These are phyloP conservation scores for Arnoldichthys spilopterus DNA, from an alignment of 2,797 vertebrate species.

Conservation along the genomic window DNA sequence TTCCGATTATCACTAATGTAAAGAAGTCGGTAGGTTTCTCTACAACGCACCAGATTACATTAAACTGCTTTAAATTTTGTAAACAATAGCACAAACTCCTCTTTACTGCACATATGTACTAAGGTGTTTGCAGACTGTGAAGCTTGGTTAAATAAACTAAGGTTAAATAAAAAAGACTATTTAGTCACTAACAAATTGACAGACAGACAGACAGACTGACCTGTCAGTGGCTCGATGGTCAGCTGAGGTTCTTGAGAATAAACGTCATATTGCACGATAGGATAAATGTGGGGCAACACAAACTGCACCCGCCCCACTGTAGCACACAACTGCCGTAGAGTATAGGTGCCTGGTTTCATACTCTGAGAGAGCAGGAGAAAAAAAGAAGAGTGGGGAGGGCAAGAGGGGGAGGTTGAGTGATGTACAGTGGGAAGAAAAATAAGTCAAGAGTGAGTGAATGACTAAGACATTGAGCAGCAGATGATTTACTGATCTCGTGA, in stretches of 20 bases:
- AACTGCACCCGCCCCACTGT: constrained; percentile 89
- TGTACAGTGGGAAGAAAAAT: neutral
- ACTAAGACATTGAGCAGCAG: neutral
- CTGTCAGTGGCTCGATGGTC: constrained; percentile 89
- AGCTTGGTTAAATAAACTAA: too few species aligned
- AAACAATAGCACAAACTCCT: too few species aligned
- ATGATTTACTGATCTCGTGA: neutral
- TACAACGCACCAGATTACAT: too few species aligned
- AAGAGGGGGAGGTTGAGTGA: neutral
- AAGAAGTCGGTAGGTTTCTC: too few species aligned
- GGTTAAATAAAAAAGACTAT: too few species aligned
- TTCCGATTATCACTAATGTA: too few species aligned
- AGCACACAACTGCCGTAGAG: constrained; percentile 88
- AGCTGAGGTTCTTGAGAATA: constrained; percentile 98
- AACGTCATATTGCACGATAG: constrained; percentile 91
- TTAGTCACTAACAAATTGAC: neutral
- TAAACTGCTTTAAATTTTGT: too few species aligned
- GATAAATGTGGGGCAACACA: constrained; percentile 91
- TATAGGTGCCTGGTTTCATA: constrained; percentile 89
- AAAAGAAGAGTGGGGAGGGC: neutral
- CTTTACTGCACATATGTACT: too few species aligned
- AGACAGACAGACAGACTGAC: constrained; percentile 67
- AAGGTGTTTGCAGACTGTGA: neutral
- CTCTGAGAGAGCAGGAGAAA: constrained; percentile 73
- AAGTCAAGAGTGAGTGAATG: neutral